These are phyloP conservation scores for Chrysolina americana DNA, from an alignment of 2,888 invertebrate genomes.

Conservation along the genomic window DNA sequence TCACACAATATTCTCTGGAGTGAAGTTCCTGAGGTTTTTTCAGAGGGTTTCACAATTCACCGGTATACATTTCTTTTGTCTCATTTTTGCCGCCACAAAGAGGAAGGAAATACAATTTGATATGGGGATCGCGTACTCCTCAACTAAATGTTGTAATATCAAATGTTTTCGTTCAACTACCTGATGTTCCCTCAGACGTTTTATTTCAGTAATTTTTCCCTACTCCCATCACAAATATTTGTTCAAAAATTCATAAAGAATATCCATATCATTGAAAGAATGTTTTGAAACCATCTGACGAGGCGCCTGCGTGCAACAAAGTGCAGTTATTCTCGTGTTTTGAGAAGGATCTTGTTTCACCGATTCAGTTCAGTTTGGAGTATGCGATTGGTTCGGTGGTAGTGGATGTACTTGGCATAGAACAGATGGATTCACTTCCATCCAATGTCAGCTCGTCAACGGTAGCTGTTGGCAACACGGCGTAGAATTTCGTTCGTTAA, in stretches of 20 bases:
- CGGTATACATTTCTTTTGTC: constrained; percentile 11
- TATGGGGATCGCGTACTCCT: background rate
- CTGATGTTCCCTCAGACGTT: no score
- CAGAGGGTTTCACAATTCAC: constrained; percentile 7
- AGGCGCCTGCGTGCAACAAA: constrained; percentile 32
- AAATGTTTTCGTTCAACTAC: background rate
- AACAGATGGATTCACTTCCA: constrained; percentile 35
- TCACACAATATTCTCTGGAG: constrained; percentile 17
- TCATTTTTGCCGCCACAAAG: background rate
- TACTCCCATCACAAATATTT: background rate
- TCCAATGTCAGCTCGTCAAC: constrained; percentile 31
- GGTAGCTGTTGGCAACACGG: constrained; percentile 38
- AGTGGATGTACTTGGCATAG: constrained; percentile 18
- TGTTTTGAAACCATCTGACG: constrained; percentile 20
- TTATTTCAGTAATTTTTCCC: background rate
- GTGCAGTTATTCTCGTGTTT: constrained; percentile 34
- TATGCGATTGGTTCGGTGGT: constrained; percentile 20
- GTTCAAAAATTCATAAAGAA: constrained; percentile 16
- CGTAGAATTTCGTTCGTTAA: constrained; percentile 43
- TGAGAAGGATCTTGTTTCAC: constrained; percentile 17
- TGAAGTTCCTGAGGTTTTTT: constrained; percentile 17
- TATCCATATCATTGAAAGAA: constrained; percentile 14
- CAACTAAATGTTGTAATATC: background rate
- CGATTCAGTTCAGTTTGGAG: constrained; percentile 25
- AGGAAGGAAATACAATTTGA: constrained; percentile 20